Evolutionary conservation across 2,888 invertebrate species (phyloP).

Genomic region (Nematopogon swammerdamellus): DNA sequence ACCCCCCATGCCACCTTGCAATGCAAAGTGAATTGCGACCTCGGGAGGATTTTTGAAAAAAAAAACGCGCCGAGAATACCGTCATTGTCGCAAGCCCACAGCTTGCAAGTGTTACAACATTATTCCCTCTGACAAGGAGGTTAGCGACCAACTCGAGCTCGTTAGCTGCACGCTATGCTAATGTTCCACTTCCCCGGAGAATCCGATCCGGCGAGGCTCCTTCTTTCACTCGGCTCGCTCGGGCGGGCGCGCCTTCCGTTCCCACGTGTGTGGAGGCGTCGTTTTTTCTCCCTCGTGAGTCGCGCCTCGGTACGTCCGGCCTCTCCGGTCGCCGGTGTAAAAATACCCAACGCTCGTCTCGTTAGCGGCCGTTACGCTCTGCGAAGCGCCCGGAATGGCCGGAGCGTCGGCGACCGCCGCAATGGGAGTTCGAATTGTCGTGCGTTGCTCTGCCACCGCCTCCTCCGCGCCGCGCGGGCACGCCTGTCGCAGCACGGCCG

Average conservation of each 20-base stretch:
- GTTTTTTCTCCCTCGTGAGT: slow-evolving; percentile 10
- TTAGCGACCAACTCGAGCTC: background rate
- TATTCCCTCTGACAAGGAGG: background rate
- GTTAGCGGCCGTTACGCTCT: slow-evolving; percentile 19
- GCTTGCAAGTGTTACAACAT: no score
- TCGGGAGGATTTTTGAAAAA: no score
- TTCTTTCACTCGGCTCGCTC: slow-evolving; percentile 8
- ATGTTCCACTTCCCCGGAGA: background rate
- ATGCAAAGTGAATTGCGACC: no score
- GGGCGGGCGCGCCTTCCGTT: slow-evolving; percentile 20
- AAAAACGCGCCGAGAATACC: no score
- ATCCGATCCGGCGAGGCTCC: background rate
- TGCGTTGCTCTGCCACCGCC: slow-evolving; percentile 18
- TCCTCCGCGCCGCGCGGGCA: slow-evolving; percentile 24
- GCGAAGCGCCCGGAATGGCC: slow-evolving; percentile 18
- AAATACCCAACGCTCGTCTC: slow-evolving; percentile 9
- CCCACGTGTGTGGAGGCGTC: slow-evolving; percentile 14
- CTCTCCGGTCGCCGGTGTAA: slow-evolving; percentile 8
- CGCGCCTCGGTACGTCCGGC: no score
- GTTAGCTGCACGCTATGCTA: background rate
- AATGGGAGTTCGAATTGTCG: slow-evolving; percentile 22
- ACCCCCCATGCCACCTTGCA: no score
- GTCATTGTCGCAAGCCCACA: no score
- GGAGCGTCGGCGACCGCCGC: slow-evolving; percentile 11
- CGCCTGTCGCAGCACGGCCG: slow-evolving; percentile 14